Percentiles rank a stretch among this genome's conserved stretches.
These are phyloP conservation scores for Trichacis sp. DNA, from an alignment of 2,888 invertebrate genomes.

Conservation along the genomic window DNA sequence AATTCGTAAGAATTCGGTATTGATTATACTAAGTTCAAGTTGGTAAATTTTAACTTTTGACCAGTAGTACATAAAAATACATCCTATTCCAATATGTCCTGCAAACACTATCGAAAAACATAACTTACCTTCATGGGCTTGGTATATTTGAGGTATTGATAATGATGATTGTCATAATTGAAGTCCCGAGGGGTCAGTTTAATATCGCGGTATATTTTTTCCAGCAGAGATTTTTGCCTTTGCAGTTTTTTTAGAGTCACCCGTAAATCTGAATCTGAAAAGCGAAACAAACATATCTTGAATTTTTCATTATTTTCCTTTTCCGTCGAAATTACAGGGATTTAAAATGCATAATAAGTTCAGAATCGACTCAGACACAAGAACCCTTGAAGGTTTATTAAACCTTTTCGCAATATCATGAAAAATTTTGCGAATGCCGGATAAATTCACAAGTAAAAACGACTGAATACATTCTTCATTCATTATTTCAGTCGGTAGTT, in stretches of 20 bases:
- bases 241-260: constrained; percentile 57
- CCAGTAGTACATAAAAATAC: too few relatives aligned
- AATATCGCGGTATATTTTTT: constrained; percentile 63
- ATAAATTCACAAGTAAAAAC: too few relatives aligned
- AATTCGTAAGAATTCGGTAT: too few relatives aligned
- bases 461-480: too few relatives aligned
- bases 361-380: constrained; percentile 13
- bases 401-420: too few relatives aligned
- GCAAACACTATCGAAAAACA: not conserved
- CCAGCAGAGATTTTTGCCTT: constrained; percentile 56
- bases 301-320: not conserved
- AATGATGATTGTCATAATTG: constrained; percentile 83
- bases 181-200: constrained; percentile 81
- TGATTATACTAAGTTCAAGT: too few relatives aligned
- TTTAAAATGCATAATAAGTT: constrained; percentile 32
- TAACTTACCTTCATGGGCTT: constrained; percentile 76
- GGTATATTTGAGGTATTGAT: constrained; percentile 82
- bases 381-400: constrained; percentile 20
- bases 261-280: constrained; percentile 52
- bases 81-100: too few relatives aligned
- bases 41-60: not conserved
- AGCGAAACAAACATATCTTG: too few relatives aligned
- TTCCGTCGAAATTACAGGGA: too few relatives aligned
- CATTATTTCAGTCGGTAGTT: too few relatives aligned
- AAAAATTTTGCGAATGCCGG: too few relatives aligned